Base-by-base conservation (phyloP, 2,113 vertebrate genomes). In the Lepus timidus region DNA sequence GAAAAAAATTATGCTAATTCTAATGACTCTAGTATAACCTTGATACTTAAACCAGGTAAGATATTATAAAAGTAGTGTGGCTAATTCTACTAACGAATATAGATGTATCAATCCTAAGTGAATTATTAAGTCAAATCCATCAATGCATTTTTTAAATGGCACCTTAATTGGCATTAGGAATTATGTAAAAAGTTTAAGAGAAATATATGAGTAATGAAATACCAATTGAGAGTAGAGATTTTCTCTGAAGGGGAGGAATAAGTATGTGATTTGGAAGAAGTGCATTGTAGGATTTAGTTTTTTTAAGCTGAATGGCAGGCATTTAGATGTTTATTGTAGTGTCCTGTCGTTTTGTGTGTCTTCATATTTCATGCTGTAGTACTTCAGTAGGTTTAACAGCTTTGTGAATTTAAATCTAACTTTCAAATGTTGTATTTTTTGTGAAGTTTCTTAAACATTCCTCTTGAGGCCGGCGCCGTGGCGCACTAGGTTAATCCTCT, bases 381-480 rank as follows among this genome's bases (percentile, higher is more conserved):
- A n/a, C 12, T 90, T 4, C 2, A 13, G 22, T 13, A 95, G 14
- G 13, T 22, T 75, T 73, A 68, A 81, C 20, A 92, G 44, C 20
- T 58, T 92, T 92, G 9, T n/a, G 31, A 80, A 17, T 76, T 82
- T 81, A 88, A 95, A 85, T 84, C 70, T 75, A 64, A 68, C 36
- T 84, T 70, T 93, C 17, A 85, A 85, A 49, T 75, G 49, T 23
- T 68, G 2, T 85, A 4, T 67, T 70, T 39, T 67, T 74, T 79
- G 36, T 88, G 23, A 58, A 68, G 8, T 74, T 74, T 11, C 49
- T 96, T 91, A 75, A 68, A 88, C 31, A 61, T 79, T 87, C n/a
- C 49, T n/a, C 10, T 89, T 90, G 25, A 44, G 44, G 44, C 44
- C 44, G 44, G 44, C 7, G 44, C 44, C 44, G 6, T 44, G 44